These are phyloP conservation scores for Aricia artaxerxes DNA, from an alignment of 2,888 invertebrate species.

Conservation along the genomic window DNA sequence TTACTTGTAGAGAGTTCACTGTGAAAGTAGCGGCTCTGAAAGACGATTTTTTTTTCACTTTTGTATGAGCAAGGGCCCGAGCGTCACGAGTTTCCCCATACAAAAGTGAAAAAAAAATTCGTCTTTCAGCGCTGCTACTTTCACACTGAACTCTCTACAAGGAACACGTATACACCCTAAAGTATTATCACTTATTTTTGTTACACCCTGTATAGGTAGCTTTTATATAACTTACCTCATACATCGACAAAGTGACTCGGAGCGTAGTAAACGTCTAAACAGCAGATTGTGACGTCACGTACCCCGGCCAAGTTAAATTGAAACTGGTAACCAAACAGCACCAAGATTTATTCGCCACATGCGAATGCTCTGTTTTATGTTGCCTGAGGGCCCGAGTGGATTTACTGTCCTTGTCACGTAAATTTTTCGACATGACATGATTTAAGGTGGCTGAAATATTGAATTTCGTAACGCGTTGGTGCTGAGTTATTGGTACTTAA, in stretches of 20 bases:
- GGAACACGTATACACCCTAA: too few species aligned
- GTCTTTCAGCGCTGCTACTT: too few species aligned
- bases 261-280: conserved; percentile 35
- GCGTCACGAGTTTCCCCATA: too few species aligned
- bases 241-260: neutral
- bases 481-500: neutral
- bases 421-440: conserved; percentile 21
- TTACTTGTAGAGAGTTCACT: too few species aligned
- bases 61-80: too few species aligned
- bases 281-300: conserved; percentile 49
- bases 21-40: too few species aligned
- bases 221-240: neutral
- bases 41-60: too few species aligned
- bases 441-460: neutral
- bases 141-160: too few species aligned
- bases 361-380: conserved; percentile 57
- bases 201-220: too few species aligned
- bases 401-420: conserved; percentile 31
- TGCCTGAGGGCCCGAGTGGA: conserved; percentile 40
- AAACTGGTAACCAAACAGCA: conserved; percentile 73
- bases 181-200: too few species aligned
- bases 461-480: neutral
- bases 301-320: conserved; percentile 71
- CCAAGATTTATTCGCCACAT: conserved; percentile 71
- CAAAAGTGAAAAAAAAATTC: too few species aligned